These are phyloP conservation scores for Poeciliopsis gracilis DNA, from an alignment of 2,797 vertebrate genomes.

Conservation along the genomic window DNA sequence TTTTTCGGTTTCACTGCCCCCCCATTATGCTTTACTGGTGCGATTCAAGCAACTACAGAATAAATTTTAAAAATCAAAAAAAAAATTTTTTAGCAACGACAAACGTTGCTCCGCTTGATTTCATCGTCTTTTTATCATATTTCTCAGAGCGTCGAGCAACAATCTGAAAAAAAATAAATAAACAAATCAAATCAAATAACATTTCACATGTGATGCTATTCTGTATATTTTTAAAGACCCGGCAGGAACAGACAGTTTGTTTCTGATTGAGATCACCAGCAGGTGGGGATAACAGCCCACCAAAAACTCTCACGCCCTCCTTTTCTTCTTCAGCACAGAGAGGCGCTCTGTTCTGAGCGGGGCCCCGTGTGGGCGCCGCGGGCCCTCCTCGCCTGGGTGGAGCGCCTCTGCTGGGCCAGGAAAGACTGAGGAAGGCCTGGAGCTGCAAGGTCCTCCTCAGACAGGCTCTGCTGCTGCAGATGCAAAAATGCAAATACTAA, in stretches of 20 bases:
- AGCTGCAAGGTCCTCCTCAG: conserved; percentile 46
- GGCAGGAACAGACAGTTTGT: background rate
- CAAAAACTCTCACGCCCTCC: conserved; percentile 8
- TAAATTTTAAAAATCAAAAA: too few relatives aligned
- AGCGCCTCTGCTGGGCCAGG: conserved; percentile 85
- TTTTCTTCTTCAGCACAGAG: conserved; percentile 2
- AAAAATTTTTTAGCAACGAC: background rate
- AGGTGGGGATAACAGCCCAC: conserved; percentile 61
- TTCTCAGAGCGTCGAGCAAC: background rate
- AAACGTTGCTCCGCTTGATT: background rate
- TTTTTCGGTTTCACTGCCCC: too few relatives aligned
- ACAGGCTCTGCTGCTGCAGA: conserved; percentile 70
- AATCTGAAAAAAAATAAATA: background rate
- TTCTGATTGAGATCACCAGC: conserved; percentile 45
- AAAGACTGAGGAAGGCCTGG: conserved; percentile 83
- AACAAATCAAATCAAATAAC: too few relatives aligned
- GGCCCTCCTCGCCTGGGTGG: conserved; percentile 73
- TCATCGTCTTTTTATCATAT: background rate
- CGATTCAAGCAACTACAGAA: background rate
- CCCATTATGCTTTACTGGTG: background rate
- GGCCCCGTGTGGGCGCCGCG: conserved; percentile 44
- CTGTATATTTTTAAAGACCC: background rate
- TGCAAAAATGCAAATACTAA: background rate
- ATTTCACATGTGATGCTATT: background rate
- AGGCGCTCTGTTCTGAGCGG: conserved; percentile 45